A percentile compares a stretch with the other conserved stretches of the same genome.
phyloP scores from a whole-genome alignment of 2,797 vertebrate species.

The Phaenicophaeus curvirostris region DNA sequence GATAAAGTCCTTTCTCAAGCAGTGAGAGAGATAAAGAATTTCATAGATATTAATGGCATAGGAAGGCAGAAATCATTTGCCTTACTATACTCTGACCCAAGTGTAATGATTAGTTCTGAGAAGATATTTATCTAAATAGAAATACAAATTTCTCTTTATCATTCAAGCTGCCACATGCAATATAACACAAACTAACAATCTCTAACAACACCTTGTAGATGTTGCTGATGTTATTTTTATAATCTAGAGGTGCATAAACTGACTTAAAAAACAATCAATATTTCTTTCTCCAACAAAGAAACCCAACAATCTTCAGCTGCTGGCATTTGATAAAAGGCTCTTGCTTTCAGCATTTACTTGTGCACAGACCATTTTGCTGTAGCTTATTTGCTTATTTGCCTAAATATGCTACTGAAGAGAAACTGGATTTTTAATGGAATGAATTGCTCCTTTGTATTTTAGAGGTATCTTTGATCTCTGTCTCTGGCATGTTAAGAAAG shows the following conservation, averaged over 20 bases:
- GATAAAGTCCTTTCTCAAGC: neutral
- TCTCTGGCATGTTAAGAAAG: neutral
- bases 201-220: neutral
- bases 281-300: neutral
- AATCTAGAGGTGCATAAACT: neutral
- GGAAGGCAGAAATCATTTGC: neutral
- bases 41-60: neutral
- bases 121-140: neutral
- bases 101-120: neutral
- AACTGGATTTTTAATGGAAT: neutral
- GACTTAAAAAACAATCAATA: neutral
- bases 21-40: neutral
- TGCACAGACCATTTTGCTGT: neutral
- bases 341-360: neutral
- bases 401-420: neutral
- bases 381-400: neutral
- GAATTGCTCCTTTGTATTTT: neutral
- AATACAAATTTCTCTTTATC: neutral
- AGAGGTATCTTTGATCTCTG: neutral
- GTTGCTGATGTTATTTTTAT: neutral
- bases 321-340: neutral
- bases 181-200: neutral
- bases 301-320: neutral
- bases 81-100: neutral
- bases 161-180: neutral